These are phyloP conservation scores for Tetraodon nigroviridis DNA, from an alignment of 2,113 vertebrate genomes.

Conservation along the genomic window DNA sequence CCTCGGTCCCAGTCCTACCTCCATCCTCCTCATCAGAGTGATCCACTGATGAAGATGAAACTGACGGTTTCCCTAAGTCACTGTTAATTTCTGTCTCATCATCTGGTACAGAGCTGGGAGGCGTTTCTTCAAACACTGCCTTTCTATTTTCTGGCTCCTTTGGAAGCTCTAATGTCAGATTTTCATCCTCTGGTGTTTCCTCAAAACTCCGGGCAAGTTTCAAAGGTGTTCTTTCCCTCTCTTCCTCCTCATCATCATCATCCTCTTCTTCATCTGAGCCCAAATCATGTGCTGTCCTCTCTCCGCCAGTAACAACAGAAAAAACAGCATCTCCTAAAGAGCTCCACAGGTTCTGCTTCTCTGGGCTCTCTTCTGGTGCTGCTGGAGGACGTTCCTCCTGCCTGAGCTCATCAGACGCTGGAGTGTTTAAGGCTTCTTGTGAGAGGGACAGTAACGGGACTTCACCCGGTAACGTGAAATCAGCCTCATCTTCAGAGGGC, in stretches of 20 bases:
- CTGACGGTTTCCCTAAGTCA: constrained; percentile 2
- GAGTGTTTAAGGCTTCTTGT: constrained; percentile 16
- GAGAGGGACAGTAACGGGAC: constrained; percentile 72
- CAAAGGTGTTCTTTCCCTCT: constrained; percentile 38
- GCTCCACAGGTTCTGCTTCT: constrained; percentile 50
- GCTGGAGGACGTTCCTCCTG: constrained; percentile 39
- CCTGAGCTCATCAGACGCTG: constrained; percentile 13
- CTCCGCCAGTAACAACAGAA: constrained; percentile 67
- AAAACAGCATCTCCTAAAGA: constrained; percentile 64
- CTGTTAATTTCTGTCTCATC: constrained; percentile 3
- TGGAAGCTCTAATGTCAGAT: constrained; percentile 17
- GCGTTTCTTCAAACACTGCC: constrained; percentile 10
- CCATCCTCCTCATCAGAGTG: constrained; percentile 14
- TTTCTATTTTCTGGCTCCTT: constrained; percentile 25
- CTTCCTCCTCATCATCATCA: constrained; percentile 51
- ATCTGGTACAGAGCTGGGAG: constrained; percentile 1
- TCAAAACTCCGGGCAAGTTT: constrained; percentile 19
- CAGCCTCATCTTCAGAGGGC: constrained; percentile 34
- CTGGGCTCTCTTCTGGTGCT: constrained; percentile 25
- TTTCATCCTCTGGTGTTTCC: constrained; percentile 2
- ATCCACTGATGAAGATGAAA: constrained; percentile 5
- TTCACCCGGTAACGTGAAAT: constrained; percentile 41
- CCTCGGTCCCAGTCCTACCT: background rate
- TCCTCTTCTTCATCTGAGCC: constrained; percentile 54
- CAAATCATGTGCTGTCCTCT: constrained; percentile 23